Evolutionary conservation across 2,888 invertebrate species (phyloP).

Genomic region (Trilocha varians): DNA sequence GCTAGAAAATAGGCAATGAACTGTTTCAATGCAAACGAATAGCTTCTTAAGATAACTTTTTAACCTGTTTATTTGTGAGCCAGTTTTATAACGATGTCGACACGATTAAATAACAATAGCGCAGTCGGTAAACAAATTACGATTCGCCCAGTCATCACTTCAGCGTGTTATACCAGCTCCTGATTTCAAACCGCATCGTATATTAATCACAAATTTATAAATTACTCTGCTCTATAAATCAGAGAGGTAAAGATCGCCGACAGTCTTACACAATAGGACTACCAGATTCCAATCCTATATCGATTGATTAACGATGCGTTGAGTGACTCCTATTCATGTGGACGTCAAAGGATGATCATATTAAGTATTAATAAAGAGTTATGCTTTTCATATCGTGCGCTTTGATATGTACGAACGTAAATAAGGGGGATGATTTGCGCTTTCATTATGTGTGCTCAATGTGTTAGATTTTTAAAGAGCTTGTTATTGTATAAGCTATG

Average conservation of each 20-base stretch:
- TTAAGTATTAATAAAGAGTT: slow-evolving; percentile 67
- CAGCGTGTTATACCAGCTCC: background rate
- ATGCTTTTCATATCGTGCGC: slow-evolving; percentile 43
- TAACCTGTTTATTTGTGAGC: too few relatives aligned
- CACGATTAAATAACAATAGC: background rate
- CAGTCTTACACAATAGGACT: slow-evolving; percentile 59
- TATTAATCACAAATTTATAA: slow-evolving; percentile 51
- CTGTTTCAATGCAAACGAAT: too few relatives aligned
- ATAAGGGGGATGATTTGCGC: slow-evolving; percentile 24
- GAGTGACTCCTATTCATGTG: slow-evolving; percentile 67
- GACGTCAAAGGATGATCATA: slow-evolving; percentile 62
- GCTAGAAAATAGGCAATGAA: too few relatives aligned
- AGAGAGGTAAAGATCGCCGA: slow-evolving; percentile 51
- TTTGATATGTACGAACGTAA: background rate
- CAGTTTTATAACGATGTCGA: too few relatives aligned
- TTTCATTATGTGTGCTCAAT: slow-evolving; percentile 16
- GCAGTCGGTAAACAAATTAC: background rate
- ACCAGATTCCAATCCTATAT: slow-evolving; percentile 67
- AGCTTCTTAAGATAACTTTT: too few relatives aligned
- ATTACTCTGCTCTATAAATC: slow-evolving; percentile 57
- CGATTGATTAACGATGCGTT: slow-evolving; percentile 69
- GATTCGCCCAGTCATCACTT: background rate
- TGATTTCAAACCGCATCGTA: slow-evolving; percentile 5
- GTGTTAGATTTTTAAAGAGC: slow-evolving; percentile 7
- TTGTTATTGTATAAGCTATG: too few relatives aligned